These are phyloP conservation scores for Aphyosemion australe DNA, from an alignment of 2,113 vertebrate genomes.

Conservation along the genomic window DNA sequence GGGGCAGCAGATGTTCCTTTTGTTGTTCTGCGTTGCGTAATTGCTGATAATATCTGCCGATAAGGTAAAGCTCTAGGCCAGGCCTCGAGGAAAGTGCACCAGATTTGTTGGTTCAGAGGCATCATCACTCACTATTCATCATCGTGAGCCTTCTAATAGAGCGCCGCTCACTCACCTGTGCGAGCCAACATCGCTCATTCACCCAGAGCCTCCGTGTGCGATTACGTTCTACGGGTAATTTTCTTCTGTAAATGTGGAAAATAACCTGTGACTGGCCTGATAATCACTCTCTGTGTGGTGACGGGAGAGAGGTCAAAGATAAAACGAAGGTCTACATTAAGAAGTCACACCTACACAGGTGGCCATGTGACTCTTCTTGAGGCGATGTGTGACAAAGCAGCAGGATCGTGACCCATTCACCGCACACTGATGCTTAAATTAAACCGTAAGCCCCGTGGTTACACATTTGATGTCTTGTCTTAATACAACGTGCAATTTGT, in stretches of 20 bases:
- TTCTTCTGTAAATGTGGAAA: constrained; percentile 40
- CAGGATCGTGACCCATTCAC: constrained; percentile 32
- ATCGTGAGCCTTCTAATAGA: background rate
- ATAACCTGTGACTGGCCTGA: constrained; percentile 30
- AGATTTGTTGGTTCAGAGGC: constrained; percentile 9
- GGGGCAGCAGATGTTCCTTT: background rate
- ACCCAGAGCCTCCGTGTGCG: background rate
- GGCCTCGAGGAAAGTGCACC: constrained; percentile 23
- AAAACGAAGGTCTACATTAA: constrained; percentile 14
- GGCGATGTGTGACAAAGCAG: constrained; percentile 21
- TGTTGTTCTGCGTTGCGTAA: constrained; percentile 28
- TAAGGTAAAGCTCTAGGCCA: constrained; percentile 17
- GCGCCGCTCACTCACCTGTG: too few relatives aligned
- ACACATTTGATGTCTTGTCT: constrained; percentile 14
- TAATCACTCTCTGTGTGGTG: constrained; percentile 35
- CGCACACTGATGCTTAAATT: constrained; percentile 24
- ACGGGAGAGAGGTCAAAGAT: constrained; percentile 32
- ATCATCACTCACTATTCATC: constrained; percentile 25
- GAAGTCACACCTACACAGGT: constrained; percentile 7
- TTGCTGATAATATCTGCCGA: constrained; percentile 39
- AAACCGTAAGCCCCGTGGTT: constrained; percentile 15
- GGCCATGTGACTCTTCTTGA: constrained; percentile 22
- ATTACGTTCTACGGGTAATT: background rate
- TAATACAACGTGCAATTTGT: constrained; percentile 10
- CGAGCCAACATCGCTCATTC: too few relatives aligned